Evolutionary conservation across 2,888 invertebrate genomes (phyloP).

Genomic region (Ashinkailepas kermadecensis): DNA sequence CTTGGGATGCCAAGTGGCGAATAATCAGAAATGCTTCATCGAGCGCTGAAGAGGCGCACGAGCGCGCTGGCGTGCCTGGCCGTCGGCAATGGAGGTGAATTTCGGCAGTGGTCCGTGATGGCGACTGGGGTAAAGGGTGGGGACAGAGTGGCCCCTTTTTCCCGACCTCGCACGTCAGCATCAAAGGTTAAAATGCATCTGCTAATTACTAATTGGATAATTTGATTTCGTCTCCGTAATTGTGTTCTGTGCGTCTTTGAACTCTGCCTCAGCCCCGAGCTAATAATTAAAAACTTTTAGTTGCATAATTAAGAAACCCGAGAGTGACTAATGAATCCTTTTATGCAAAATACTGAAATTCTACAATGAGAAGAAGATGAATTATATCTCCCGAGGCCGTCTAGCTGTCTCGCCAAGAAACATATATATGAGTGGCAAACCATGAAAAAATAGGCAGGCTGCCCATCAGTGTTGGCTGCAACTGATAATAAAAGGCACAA

Average conservation of each 20-base stretch:
- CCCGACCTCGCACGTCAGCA: neutral
- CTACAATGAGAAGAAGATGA: neutral
- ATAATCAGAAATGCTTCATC: neutral
- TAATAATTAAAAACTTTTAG: slow-evolving; percentile 19
- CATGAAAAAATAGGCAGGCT: no score
- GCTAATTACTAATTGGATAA: slow-evolving; percentile 19
- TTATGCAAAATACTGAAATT: neutral
- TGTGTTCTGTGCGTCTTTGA: slow-evolving; percentile 7
- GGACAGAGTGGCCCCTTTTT: no score
- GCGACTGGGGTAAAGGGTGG: no score
- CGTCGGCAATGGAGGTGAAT: no score
- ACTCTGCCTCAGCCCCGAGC: neutral
- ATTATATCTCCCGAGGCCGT: neutral
- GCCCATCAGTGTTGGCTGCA: no score
- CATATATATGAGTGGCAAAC: no score
- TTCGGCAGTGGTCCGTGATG: no score
- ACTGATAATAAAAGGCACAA: no score
- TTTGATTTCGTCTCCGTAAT: slow-evolving; percentile 6
- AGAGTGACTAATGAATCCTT: slow-evolving; percentile 4
- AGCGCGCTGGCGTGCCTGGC: no score
- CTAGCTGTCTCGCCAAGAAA: no score
- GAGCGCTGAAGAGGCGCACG: no score
- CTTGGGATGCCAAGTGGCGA: neutral
- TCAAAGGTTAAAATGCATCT: slow-evolving; percentile 10
- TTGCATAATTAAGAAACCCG: neutral